Percentiles rank a stretch among this genome's conserved stretches.
These are phyloP conservation scores for Isoperla grammatica DNA, from an alignment of 2,888 invertebrate genomes.

Conservation along the genomic window DNA sequence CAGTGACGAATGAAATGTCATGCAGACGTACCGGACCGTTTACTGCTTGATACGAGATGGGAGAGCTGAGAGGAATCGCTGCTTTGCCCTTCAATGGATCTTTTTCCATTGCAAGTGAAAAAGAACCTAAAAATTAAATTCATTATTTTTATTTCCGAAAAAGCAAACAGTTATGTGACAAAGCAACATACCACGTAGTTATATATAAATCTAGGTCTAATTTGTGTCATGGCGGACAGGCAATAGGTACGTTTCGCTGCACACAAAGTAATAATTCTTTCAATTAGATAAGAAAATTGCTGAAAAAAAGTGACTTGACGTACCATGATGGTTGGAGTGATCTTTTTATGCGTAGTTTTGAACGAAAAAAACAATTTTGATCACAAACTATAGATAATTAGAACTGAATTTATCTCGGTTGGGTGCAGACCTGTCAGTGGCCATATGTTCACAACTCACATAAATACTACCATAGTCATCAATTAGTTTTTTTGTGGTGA, in stretches of 20 bases:
- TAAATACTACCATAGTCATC: too few species aligned
- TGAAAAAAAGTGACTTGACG: too few species aligned
- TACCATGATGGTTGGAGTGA: too few species aligned
- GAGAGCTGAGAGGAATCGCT: conserved; percentile 48
- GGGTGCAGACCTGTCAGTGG: too few species aligned
- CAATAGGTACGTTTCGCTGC: background rate
- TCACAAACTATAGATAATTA: too few species aligned
- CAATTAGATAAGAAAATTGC: background rate
- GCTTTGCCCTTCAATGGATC: conserved; percentile 59
- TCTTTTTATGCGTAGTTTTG: too few species aligned
- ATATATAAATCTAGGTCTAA: background rate
- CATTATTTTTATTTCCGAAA: background rate
- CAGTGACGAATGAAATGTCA: conserved; percentile 7
- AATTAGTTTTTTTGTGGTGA: too few species aligned
- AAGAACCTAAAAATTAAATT: conserved; percentile 22
- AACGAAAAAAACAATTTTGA: too few species aligned
- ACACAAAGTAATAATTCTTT: too few species aligned
- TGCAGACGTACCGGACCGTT: conserved; percentile 53
- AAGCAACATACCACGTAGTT: background rate
- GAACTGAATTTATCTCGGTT: too few species aligned
- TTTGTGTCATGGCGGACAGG: conserved; percentile 9
- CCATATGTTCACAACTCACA: too few species aligned
- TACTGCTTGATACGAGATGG: conserved; percentile 56
- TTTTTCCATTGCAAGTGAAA: conserved; percentile 56
- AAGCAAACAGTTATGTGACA: background rate